A percentile compares a stretch with the other conserved stretches of the same genome.
Evolutionary conservation across 1,140 invertebrate species (phyloP).

Genomic region (Pinna nobilis): DNA sequence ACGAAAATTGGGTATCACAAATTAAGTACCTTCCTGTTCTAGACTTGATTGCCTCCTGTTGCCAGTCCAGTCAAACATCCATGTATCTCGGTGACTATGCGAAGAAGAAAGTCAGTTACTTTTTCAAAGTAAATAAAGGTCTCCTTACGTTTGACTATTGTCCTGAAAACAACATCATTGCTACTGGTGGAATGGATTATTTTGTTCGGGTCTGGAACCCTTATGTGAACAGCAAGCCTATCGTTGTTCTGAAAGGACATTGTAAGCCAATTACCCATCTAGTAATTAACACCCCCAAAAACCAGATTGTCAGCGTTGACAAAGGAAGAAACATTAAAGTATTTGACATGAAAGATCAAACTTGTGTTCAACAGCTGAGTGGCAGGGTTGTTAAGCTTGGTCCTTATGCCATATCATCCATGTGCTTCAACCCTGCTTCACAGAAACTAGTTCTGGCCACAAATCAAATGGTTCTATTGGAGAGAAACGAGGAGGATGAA

Average conservation of each 20-base stretch:
- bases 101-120: slow-evolving; percentile 46
- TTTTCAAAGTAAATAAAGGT: slow-evolving; percentile 62
- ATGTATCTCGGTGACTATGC: slow-evolving; percentile 57
- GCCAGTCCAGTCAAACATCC: slow-evolving; percentile 46
- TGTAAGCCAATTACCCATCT: slow-evolving; percentile 80
- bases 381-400: slow-evolving; percentile 55
- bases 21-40: slow-evolving; percentile 57
- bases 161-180: slow-evolving; percentile 57
- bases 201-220: slow-evolving; percentile 84
- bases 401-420: slow-evolving; percentile 48
- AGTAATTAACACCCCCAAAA: slow-evolving; percentile 48
- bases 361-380: slow-evolving; percentile 59
- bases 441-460: slow-evolving; percentile 56
- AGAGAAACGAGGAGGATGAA: slow-evolving; percentile 59
- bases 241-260: slow-evolving; percentile 80
- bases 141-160: slow-evolving; percentile 65
- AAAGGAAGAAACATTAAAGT: slow-evolving; percentile 82
- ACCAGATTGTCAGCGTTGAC: slow-evolving; percentile 79
- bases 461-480: slow-evolving; percentile 56
- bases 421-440: slow-evolving; percentile 53
- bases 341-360: slow-evolving; percentile 65
- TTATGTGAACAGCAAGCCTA: slow-evolving; percentile 81
- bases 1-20: slow-evolving; percentile 64
- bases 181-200: slow-evolving; percentile 83
- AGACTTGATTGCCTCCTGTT: slow-evolving; percentile 59